Base-by-base conservation (phyloP, 1,140 invertebrate species). In the Campoletis sonorensis region DNA sequence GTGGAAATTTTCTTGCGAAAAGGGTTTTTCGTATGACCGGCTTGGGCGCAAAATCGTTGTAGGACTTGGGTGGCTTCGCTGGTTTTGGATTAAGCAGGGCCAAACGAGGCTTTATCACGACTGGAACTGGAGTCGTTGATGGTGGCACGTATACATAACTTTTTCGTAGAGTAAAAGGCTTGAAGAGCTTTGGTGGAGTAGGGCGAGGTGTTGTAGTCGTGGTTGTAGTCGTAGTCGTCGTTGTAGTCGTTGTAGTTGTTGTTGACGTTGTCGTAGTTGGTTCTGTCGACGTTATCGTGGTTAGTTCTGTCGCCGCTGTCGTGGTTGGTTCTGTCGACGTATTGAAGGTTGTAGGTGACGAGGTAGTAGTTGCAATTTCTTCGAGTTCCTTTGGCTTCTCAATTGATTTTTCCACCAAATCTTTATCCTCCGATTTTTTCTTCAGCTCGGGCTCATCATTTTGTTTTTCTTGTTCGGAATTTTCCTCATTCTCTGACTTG, bases 11-110 rank as follows among this genome's bases (percentile, higher is more conserved):
- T 67, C 88, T 86, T 1, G 85, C 71, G 15, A 85, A 27, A 0
- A 92, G 83, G 27, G 86, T 75, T 45, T 88, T 92, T 37, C 89
- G 86, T 27, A 91, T 92, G 0, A 89, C 76, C 7, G 91, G 90
- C 81, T 90, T 92, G 0, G 91, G 88, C 11, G 88, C 90, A 15
- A 90, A 37, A 0, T 91, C 90, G 40, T 90, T 92, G 58, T 91
- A 92, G 3, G 85, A 83, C 82, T 86, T 90, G 15, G 81, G 83
- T n/a, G 87, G 87, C 80, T 91, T 92, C 0, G 86, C 87, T 49
- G 90, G 90, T 80, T 91, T 91, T 0, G 90, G 89, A 81, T 91
- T 89, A 0, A 80, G 33, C 0, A 91, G 73, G 1, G 87, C 76
- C 7, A 88, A 4, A 33, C 90, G 85, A 0, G 88, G 85, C 84